Evolutionary conservation across 1,140 invertebrate species (phyloP), one percentile per base, ranked within the genome.

Genomic region (Vanessa tameamea): DNA sequence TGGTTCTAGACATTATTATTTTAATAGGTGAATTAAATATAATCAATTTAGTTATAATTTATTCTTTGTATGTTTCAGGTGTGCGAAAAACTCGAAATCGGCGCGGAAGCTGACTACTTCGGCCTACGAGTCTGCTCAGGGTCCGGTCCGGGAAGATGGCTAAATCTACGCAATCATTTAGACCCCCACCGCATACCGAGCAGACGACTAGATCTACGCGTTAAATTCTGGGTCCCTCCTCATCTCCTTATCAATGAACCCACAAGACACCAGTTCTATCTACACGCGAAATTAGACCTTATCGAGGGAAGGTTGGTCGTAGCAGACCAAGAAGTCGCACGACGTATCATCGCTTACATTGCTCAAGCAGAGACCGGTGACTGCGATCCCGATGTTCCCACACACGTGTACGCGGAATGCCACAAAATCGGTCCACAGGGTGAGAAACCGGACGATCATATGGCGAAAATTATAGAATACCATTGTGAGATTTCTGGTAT

Each of bases 211-310:
- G 96, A 93, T 84, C 93, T 93, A 78, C 95, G 90, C 83, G 96
- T 93, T 95, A 98, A 98, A 87, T 98, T 98, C 93, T 98, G 97
- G 96, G 97, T 98, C 51, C 96, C 97, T 2, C 97, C 97, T 13
- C 97, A 98, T 93, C 94, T 96, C 71, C 94, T 98, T 64, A 94
- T 97, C 55, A 97, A 97, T 90, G 96, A 97, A 84, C 95, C 95
- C 15, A 97, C 97, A 20, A 95, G 96, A 68, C 96, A 97, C 89
- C 95, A 97, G 83, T 98, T 98, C 88, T 98, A 97, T 84, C 94
- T 97, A 26, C 96, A 98, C 87, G 96, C 96, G 0, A 95, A 95
- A 77, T 90, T 95, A 3, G 96, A 97, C 81, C 92, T 98, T 37
- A 90, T 95, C 37, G 95, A 97, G 81, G 95, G 95, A 1, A 94